Base-by-base conservation (phyloP, 2,113 vertebrate genomes). In the Lutjanus erythropterus region DNA sequence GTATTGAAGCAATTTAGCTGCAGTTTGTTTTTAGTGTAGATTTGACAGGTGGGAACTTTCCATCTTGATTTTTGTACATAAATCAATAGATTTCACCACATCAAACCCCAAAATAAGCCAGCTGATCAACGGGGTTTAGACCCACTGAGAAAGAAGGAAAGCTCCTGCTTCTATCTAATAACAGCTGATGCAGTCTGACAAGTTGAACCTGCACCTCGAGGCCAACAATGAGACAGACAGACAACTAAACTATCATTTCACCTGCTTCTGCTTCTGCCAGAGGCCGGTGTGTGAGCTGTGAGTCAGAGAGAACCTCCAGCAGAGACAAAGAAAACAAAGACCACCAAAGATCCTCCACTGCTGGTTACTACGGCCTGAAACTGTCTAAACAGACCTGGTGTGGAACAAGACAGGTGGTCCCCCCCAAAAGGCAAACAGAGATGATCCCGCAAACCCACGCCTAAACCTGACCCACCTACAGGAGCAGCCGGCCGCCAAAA, bases 391-490 rank as follows among this genome's bases (percentile, higher is more conserved):
- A 88, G 78, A 27, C 58, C 47, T 35, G 58, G 37, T 81, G 78
- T 73, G 75, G 70, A 84, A 74, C 84, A 52, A 87, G 86, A 91
- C 92, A 92, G 92, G 91, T 92, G 93, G 90, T 92, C 91, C 4
- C 18, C 8, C 4, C 19, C 4, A 10, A 23, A 79, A 79, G 68
- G 67, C 66, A 87, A 87, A 92, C 69, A 89, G 71, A 69, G 84
- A 71, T 39, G 46, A 62, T 72, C 72, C 90, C 89, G 19, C 86
- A 89, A 84, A 83, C 84, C 69, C 68, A 70, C 71, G 11, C 61
- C 84, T 86, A 60, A 79, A 74, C 59, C 71, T 7, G 50, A 80
- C 58, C 82, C 76, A 62, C 83, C 84, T 75, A 70, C 72, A 81
- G 59, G 49, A 67, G 37, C 59, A 74, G 56, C 42, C 25, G 8